Evolutionary conservation across 2,113 vertebrate genomes (phyloP).

Genomic region (Gasterosteus aculeatus): DNA sequence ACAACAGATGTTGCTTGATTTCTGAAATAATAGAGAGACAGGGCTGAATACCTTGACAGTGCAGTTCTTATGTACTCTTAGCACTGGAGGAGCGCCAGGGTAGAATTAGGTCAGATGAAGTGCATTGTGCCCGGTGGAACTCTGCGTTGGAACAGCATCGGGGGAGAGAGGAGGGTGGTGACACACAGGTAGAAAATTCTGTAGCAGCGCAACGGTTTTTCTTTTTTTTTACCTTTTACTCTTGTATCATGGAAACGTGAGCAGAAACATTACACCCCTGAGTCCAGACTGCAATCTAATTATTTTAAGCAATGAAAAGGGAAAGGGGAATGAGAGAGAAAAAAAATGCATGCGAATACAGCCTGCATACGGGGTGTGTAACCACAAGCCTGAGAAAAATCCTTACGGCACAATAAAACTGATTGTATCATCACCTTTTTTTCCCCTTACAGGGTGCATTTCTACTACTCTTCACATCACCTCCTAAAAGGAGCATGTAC

Average conservation of each 20-base stretch:
- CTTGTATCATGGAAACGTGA: slow-evolving; percentile 69
- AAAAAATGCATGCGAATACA: slow-evolving; percentile 73
- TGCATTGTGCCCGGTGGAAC: slow-evolving; percentile 73
- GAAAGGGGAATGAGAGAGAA: slow-evolving; percentile 39
- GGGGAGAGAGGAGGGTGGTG: slow-evolving; percentile 42
- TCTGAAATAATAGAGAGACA: slow-evolving; percentile 71
- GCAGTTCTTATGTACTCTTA: slow-evolving; percentile 73
- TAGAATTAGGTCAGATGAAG: slow-evolving; percentile 83
- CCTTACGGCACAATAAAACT: slow-evolving; percentile 83
- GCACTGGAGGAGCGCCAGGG: slow-evolving; percentile 71
- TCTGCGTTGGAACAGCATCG: slow-evolving; percentile 71
- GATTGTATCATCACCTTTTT: slow-evolving; percentile 82
- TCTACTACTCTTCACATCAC: slow-evolving; percentile 72
- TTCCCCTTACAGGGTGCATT: slow-evolving; percentile 80
- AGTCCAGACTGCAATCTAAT: slow-evolving; percentile 79
- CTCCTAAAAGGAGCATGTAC: slow-evolving; percentile 65
- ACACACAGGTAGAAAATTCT: slow-evolving; percentile 76
- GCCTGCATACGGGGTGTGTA: slow-evolving; percentile 78
- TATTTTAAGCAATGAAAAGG: slow-evolving; percentile 77
- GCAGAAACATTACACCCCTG: slow-evolving; percentile 71
- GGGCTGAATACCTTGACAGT: slow-evolving; percentile 67
- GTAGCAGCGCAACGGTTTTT: slow-evolving; percentile 60
- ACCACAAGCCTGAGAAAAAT: slow-evolving; percentile 78
- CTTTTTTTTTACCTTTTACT: slow-evolving; percentile 7
- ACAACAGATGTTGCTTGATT: slow-evolving; percentile 77